Conservation (phyloP, 1,140 invertebrate species). For the Berghia stephanieae region DNA sequence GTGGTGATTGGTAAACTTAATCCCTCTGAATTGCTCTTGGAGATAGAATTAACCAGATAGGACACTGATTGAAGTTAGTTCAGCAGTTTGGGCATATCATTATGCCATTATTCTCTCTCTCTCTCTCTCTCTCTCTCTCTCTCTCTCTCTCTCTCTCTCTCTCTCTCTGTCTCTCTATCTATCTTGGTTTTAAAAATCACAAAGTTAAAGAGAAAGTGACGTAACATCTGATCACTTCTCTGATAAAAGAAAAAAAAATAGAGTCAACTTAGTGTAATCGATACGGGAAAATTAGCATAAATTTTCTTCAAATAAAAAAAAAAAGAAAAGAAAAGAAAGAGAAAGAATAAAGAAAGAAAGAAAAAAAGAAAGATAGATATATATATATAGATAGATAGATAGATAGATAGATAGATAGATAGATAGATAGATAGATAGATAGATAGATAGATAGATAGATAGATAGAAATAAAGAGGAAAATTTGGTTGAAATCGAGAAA, state of each 20-base stretch:
- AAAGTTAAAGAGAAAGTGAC: not conserved
- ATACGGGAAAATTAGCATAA: no score
- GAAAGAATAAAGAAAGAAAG: not conserved
- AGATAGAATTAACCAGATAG: not conserved
- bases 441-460: constrained; percentile 39
- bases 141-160: no score
- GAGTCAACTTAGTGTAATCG: not conserved
- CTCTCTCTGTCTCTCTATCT: no score
- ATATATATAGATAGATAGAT: not conserved
- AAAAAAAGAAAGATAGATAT: not conserved
- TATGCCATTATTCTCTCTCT: no score
- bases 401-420: constrained; percentile 27
- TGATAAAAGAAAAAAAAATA: not conserved
- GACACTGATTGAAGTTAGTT: not conserved
- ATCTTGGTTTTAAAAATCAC: no score
- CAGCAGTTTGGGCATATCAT: not conserved
- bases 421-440: constrained; percentile 34
- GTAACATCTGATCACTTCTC: not conserved
- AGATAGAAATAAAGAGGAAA: constrained; percentile 16
- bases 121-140: no score
- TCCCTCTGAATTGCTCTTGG: not conserved
- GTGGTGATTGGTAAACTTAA: not conserved
- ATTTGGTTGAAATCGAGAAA: not conserved
- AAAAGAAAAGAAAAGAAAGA: constrained; percentile 22
- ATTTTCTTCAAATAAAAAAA: not conserved